Evolutionary conservation across 2,888 invertebrate genomes (phyloP).

Genomic region (Dolichopus griseipennis): DNA sequence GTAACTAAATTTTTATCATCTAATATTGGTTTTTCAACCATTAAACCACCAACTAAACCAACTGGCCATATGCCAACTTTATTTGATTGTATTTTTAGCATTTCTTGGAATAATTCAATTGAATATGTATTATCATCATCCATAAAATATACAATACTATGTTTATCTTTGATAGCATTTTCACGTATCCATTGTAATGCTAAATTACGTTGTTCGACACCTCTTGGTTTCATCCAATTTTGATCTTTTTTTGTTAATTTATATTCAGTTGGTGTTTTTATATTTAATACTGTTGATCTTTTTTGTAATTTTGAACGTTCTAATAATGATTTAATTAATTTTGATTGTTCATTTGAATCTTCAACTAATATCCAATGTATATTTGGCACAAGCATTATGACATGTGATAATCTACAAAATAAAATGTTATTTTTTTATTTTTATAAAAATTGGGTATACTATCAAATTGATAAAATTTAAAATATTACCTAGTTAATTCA

Average conservation of each 20-base stretch:
- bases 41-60: conserved; percentile 88
- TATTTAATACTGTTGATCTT: conserved; percentile 54
- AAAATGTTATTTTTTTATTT: background rate
- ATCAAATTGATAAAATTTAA: background rate
- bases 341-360: conserved; percentile 56
- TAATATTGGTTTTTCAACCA: conserved; percentile 83
- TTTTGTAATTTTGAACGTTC: conserved; percentile 37
- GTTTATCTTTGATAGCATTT: conserved; percentile 45
- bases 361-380: conserved; percentile 92
- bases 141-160: conserved; percentile 78
- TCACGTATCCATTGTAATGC: conserved; percentile 66
- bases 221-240: conserved; percentile 72
- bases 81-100: conserved; percentile 61
- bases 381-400: conserved; percentile 75
- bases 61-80: conserved; percentile 90
- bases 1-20: conserved; percentile 49
- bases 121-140: conserved; percentile 96
- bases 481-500: conserved; percentile 70
- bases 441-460: background rate
- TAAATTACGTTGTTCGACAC: conserved; percentile 82
- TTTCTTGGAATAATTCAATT: conserved; percentile 81
- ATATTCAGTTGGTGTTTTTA: conserved; percentile 59
- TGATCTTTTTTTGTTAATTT: conserved; percentile 57
- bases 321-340: conserved; percentile 63
- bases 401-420: conserved; percentile 64